These are phyloP conservation scores for Pogonomyrmex barbatus DNA, from an alignment of 1,140 invertebrate genomes.

Conservation along the genomic window DNA sequence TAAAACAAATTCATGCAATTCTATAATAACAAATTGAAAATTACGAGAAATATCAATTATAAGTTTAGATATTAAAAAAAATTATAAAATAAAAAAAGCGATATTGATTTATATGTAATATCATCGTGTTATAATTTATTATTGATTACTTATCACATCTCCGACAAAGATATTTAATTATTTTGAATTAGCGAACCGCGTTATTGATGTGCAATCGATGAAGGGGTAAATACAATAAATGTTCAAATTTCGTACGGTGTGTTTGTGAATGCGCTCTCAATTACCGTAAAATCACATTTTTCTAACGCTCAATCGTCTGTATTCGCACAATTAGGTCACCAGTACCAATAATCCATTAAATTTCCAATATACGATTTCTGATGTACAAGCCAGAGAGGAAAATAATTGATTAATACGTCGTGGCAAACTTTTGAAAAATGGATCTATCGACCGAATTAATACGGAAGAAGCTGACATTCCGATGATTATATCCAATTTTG, in stretches of 20 bases:
- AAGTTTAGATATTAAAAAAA: background rate
- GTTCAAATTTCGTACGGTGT: background rate
- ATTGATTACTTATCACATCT: background rate
- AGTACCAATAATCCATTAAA: slow-evolving; percentile 72
- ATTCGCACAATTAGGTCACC: slow-evolving; percentile 68
- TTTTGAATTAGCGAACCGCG: background rate
- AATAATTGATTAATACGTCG: slow-evolving; percentile 65
- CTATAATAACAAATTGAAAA: background rate
- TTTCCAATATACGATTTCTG: slow-evolving; percentile 72
- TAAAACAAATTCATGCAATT: background rate
- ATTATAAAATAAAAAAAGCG: background rate
- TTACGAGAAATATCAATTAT: background rate
- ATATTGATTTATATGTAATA: background rate
- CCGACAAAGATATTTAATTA: slow-evolving; percentile 1
- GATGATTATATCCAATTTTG: background rate
- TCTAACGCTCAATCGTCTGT: slow-evolving; percentile 60
- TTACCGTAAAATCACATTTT: slow-evolving; percentile 74
- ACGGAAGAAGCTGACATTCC: background rate
- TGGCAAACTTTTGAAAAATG: slow-evolving; percentile 62
- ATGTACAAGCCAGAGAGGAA: slow-evolving; percentile 55
- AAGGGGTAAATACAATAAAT: slow-evolving; percentile 48
- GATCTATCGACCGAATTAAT: slow-evolving; percentile 47
- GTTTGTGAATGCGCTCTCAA: slow-evolving; percentile 47
- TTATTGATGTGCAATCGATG: slow-evolving; percentile 25
- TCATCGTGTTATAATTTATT: background rate